Percentiles rank a stretch among this genome's conserved stretches.
phyloP scores from a whole-genome alignment of 2,797 vertebrate species.

The Mormyrops attenuatus region DNA sequence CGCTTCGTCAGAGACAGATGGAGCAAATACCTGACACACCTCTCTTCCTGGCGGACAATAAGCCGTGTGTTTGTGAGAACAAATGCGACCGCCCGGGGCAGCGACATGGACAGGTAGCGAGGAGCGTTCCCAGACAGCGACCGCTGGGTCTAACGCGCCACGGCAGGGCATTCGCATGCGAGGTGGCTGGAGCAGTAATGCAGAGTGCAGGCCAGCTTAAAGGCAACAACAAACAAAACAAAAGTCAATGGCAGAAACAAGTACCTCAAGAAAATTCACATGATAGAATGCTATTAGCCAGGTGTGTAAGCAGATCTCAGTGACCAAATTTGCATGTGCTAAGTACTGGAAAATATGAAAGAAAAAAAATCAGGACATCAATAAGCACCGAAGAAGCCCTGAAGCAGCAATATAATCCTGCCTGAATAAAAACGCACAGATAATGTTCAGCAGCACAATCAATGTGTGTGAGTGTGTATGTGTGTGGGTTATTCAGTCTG shows the following conservation, averaged over 20 bases:
- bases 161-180: not conserved
- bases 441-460: not conserved
- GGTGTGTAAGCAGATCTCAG: not conserved
- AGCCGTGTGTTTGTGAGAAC: not conserved
- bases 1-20: constrained; percentile 4
- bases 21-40: constrained; percentile 18
- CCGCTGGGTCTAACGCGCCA: not conserved
- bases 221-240: not conserved
- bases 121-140: not conserved
- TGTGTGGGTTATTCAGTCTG: not conserved
- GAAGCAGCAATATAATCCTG: not conserved
- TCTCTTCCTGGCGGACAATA: not conserved
- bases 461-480: not conserved
- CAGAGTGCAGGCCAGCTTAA: not conserved
- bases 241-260: not conserved
- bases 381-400: not conserved
- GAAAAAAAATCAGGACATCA: not conserved
- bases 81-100: not conserved
- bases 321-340: not conserved
- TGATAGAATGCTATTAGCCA: not conserved
- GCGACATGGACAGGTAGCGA: not conserved
- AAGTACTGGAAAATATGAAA: not conserved
- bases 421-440: not conserved
- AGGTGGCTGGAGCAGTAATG: not conserved
- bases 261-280: not conserved